Evolutionary conservation across 2,888 invertebrate genomes (phyloP), one percentile per base, ranked within the genome.

Genomic region (Gibbula magus): DNA sequence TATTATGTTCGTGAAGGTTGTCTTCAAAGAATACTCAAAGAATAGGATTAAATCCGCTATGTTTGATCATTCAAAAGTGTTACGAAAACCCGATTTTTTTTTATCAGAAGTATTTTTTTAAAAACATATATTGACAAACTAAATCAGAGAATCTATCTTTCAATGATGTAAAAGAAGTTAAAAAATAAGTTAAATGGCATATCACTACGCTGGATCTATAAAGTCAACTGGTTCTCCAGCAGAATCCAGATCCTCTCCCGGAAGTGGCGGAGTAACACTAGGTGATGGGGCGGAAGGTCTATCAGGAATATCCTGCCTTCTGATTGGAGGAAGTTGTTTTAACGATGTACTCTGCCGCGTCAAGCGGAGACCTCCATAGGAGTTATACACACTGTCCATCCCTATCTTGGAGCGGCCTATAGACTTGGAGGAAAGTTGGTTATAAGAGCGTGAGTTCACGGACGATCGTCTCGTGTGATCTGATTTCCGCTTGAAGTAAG

Each of bases 201-300:
- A 45, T 45, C 45, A 1, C 13, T 78, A 86, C 10, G 81, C 81
- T 35, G 85, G 76, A 78, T 89, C 89, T 45, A 88, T 81, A 61
- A 83, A 87, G 53, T 89, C 89, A 18, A 88, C 84, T 4, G 87
- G 84, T 79, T 88, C 88, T n/a, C 88, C 88, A 20, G 86, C 84
- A 16, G 79, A 79, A 45, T 82, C 79, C 29, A 79, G 75, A 13
- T 82, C 82, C 22, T 82, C 82, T 20, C 76, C 66, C 2, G 80
- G 73, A 45, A 83, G 76, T 2, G 86, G 86, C n/a, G 88, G 89
- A 1, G 88, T 89, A 53, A 79, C 77, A n/a, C 84, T 84, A 4
- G 89, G 89, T 7, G 89, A 88, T 20, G 89, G 89, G 2, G 88
- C 88, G 2, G 86, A 83, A 7, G 88, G 88, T 18, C 88, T 84